These are phyloP conservation scores for Chydorus sphaericus DNA, from an alignment of 2,888 invertebrate species.

Conservation along the genomic window DNA sequence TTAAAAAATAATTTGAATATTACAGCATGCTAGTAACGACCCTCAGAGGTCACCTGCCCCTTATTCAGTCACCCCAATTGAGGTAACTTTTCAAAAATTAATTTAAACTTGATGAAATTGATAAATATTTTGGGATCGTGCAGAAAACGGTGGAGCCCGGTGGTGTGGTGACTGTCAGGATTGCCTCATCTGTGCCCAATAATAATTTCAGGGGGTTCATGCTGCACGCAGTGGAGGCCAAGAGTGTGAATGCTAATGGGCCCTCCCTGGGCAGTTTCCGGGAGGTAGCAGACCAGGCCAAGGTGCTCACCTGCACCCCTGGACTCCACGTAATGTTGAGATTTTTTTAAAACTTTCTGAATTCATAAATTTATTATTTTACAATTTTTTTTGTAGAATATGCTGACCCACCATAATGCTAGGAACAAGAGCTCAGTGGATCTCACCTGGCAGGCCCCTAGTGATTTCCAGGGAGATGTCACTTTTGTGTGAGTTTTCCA, in stretches of 20 bases:
- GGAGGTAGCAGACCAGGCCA: neutral
- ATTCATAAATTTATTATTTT: too few relatives aligned
- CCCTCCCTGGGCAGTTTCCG: slow-evolving; percentile 1
- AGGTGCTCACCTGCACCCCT: neutral
- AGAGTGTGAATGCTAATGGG: neutral
- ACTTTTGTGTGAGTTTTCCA: too few relatives aligned
- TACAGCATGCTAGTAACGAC: neutral
- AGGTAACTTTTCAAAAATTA: neutral
- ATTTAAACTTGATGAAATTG: neutral
- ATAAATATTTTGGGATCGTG: neutral
- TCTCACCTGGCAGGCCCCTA: slow-evolving; percentile 56
- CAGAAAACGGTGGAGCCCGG: neutral
- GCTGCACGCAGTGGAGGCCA: neutral
- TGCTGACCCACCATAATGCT: neutral
- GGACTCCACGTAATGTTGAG: neutral
- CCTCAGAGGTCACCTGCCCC: slow-evolving; percentile 3
- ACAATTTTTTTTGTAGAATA: neutral
- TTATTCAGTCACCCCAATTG: neutral
- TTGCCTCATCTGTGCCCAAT: neutral
- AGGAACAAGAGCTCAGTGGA: slow-evolving; percentile 21
- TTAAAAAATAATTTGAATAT: neutral
- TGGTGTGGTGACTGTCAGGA: neutral
- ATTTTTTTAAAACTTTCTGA: neutral
- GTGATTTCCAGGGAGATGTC: slow-evolving; percentile 54
- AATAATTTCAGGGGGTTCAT: slow-evolving; percentile 2